Evolutionary conservation across 2,797 vertebrate species (phyloP).

Genomic region (Girardinus metallicus): DNA sequence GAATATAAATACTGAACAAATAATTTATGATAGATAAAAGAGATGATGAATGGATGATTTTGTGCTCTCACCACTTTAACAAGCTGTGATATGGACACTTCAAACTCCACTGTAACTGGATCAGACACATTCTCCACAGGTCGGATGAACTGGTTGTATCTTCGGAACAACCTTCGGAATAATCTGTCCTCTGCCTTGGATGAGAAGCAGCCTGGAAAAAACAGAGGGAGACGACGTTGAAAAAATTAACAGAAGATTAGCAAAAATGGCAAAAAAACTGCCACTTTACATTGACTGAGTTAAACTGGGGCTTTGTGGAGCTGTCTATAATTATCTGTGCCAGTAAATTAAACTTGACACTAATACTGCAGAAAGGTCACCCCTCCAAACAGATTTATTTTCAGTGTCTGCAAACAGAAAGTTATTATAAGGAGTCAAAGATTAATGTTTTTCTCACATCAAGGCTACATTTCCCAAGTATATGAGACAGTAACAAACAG

Average conservation of each 20-base stretch:
- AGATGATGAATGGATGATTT: neutral
- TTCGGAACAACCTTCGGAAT: constrained; percentile 87
- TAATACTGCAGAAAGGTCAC: constrained; percentile 22
- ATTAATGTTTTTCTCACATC: neutral
- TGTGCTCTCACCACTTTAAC: constrained; percentile 90
- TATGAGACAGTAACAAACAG: constrained; percentile 2
- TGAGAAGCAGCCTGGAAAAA: constrained; percentile 72
- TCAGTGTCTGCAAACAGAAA: constrained; percentile 8
- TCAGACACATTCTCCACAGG: constrained; percentile 94
- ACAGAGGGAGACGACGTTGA: constrained; percentile 21
- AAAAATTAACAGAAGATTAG: neutral
- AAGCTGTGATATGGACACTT: constrained; percentile 93
- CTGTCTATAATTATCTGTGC: neutral
- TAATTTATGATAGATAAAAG: neutral
- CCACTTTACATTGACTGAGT: constrained; percentile 8
- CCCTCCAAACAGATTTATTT: constrained; percentile 18
- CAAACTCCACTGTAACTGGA: constrained; percentile 90
- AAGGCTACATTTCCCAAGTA: neutral
- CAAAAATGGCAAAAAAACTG: neutral
- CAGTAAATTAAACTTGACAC: constrained; percentile 23
- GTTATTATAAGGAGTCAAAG: neutral
- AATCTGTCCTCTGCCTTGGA: constrained; percentile 88
- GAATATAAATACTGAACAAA: neutral
- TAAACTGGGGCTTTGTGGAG: neutral
- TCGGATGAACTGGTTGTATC: constrained; percentile 92